These are phyloP conservation scores for Agrochola lota DNA, from an alignment of 2,888 invertebrate genomes.

Conservation along the genomic window DNA sequence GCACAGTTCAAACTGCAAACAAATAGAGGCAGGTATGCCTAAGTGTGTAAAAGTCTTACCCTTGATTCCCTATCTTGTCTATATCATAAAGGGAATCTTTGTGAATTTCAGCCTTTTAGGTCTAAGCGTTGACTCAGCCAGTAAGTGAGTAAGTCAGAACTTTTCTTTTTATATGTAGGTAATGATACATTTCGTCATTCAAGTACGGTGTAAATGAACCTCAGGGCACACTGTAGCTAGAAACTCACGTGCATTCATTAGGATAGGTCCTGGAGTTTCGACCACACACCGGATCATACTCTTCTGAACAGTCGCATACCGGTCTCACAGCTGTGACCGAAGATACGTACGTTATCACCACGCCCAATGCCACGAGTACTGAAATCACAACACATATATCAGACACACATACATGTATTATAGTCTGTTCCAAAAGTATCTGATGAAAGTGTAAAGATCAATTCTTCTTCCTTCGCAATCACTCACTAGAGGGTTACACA, in stretches of 20 bases:
- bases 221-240: too few relatives aligned
- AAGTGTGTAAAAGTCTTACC: not conserved
- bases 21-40: not conserved
- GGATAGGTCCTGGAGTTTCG: conserved; percentile 32
- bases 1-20: conserved; percentile 27
- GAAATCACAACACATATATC: not conserved
- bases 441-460: not conserved
- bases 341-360: not conserved
- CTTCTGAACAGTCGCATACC: conserved; percentile 20
- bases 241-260: conserved; percentile 41
- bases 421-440: not conserved
- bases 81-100: not conserved
- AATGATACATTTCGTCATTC: not conserved
- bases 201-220: not conserved
- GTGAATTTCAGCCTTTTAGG: not conserved
- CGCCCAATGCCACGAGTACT: conserved; percentile 15
- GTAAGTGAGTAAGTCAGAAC: not conserved
- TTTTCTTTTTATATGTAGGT: too few relatives aligned
- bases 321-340: not conserved
- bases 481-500: not conserved
- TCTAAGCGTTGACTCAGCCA: not conserved
- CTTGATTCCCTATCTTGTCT: not conserved
- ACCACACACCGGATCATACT: conserved; percentile 27
- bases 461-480: not conserved
- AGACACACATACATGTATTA: not conserved